Percentiles rank a stretch among this genome's conserved stretches.
phyloP scores from a whole-genome alignment of 2,113 vertebrate genomes.

The Nothoprocta perdicaria region DNA sequence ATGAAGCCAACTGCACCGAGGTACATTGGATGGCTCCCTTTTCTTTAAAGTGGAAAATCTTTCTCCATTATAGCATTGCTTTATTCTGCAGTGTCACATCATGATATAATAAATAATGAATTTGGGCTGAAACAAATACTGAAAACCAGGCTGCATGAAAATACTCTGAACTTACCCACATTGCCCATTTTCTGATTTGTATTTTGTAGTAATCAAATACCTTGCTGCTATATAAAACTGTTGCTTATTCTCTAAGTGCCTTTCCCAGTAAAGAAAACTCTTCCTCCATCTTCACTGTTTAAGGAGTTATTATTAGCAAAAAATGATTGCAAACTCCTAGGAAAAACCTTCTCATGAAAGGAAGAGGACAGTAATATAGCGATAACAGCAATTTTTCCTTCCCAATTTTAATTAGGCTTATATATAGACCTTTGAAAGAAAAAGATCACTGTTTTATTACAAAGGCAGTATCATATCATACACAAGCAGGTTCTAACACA shows the following conservation, averaged over 20 bases:
- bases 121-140: background rate
- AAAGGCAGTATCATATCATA: background rate
- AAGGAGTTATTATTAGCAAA: background rate
- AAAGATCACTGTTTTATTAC: background rate
- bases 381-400: background rate
- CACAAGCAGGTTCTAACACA: background rate
- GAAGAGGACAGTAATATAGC: background rate
- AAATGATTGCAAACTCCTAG: background rate
- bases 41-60: background rate
- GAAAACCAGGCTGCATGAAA: background rate
- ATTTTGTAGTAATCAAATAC: background rate
- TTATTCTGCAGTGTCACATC: background rate
- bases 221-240: background rate
- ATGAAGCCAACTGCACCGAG: background rate
- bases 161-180: background rate
- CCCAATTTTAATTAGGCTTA: background rate
- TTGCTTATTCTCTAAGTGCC: background rate
- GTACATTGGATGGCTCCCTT: background rate
- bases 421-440: fast-evolving
- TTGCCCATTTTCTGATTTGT: background rate
- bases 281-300: background rate
- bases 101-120: background rate
- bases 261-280: background rate
- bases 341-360: background rate
- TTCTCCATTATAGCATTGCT: background rate